Evolutionary conservation across 2,113 vertebrate genomes (phyloP), one percentile per base, ranked within the genome.

Genomic region (Hemichromis elongatus): DNA sequence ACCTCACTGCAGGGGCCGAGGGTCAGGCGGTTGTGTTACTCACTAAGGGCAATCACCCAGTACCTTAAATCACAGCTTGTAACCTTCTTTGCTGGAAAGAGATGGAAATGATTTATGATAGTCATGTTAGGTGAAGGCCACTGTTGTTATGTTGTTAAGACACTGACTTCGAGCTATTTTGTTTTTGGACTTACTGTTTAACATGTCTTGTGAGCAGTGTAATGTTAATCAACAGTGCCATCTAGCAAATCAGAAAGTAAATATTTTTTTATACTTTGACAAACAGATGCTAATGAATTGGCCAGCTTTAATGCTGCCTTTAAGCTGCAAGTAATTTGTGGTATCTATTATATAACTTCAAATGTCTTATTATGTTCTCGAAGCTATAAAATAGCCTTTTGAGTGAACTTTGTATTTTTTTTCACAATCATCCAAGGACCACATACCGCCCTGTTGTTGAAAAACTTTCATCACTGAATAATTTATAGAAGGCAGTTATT

Each of bases 221-320:
- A 66, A 77, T 77, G 33, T 59, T 86, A 83, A 86, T 90, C 84
- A 85, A 88, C 80, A 88, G 59, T 88, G 90, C 81, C 87, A 90
- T 83, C 89, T 89, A 88, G 66, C 79, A 90, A n/a, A 50, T 89
- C 63, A 57, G 11, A 57, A 55, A 83, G 82, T 55, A 3, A 0
- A n/a, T 3, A 11, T 21, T 24, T 86, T 73, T 86, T 80, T 21
- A 77, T 50, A 28, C 37, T 53, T 35, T 79, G 53, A 89, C 61
- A 81, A 83, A 54, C 68, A 80, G 14, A 75, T 70, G 75, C 26
- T 59, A 66, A 73, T 37, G 3, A 79, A 28, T 21, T 42, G 50
- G 24, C 75, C 61, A 53, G 66, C 21, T 47, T 66, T 40, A 37
- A 10, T 30, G 6, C 4, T 35, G 28, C 42, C 57, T 56, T 57